Evolutionary conservation across 1,140 invertebrate species (phyloP).

Genomic region (Liolophura sinensis): DNA sequence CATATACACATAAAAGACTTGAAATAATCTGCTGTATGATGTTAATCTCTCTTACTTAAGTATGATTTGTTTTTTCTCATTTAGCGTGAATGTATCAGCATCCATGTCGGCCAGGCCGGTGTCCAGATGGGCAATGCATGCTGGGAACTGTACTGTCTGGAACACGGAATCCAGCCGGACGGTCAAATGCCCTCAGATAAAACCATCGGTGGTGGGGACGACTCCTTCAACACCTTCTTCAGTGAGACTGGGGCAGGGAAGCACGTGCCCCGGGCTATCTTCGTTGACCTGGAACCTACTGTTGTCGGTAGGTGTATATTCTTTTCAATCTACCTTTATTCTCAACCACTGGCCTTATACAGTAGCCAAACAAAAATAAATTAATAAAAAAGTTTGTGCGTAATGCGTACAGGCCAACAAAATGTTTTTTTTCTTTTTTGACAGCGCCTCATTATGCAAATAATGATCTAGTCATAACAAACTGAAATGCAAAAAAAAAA

Average conservation of each 20-base stretch:
- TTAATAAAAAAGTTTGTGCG: no score
- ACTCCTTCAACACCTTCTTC: conserved; percentile 60
- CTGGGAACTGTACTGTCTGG: conserved; percentile 83
- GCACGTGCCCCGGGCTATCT: conserved; percentile 80
- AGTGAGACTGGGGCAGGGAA: conserved; percentile 72
- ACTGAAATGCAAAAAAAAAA: no score
- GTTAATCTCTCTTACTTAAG: no score
- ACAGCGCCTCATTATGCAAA: no score
- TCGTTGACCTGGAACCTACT: conserved; percentile 85
- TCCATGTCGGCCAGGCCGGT: conserved; percentile 85
- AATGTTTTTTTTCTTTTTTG: no score
- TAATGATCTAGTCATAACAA: no score
- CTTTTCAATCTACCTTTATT: not conserved
- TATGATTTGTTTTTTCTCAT: not conserved
- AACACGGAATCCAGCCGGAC: conserved; percentile 86
- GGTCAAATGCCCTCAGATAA: conserved; percentile 61
- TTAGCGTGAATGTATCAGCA: conserved; percentile 76
- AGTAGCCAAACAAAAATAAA: no score
- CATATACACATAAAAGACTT: no score
- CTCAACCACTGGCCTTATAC: no score
- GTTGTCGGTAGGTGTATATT: conserved; percentile 72
- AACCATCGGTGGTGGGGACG: conserved; percentile 52
- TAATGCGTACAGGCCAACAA: no score
- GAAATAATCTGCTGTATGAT: no score
- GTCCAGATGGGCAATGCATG: conserved; percentile 84